A percentile compares a stretch with the other conserved stretches of the same genome.
Conservation (phyloP, 2,113 vertebrate genomes). For the Cheirogaleus medius region DNA sequence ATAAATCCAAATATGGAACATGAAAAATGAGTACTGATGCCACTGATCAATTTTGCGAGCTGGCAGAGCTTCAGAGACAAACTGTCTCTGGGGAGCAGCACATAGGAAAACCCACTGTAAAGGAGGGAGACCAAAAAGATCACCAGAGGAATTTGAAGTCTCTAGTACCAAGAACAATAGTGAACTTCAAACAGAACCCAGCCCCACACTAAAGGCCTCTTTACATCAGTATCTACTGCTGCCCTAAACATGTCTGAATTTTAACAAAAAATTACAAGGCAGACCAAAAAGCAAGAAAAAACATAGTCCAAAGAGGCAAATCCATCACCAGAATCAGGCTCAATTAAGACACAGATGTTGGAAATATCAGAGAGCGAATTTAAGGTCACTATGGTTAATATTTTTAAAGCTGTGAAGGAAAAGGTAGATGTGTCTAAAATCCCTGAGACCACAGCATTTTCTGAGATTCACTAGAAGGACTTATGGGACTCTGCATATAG, state of each 20-base stretch:
- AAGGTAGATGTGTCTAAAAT: neutral
- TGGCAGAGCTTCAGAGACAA: neutral
- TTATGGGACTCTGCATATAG: neutral
- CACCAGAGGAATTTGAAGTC: neutral
- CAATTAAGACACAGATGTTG: neutral
- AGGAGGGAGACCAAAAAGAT: neutral
- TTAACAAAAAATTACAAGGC: neutral
- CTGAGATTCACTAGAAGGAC: neutral
- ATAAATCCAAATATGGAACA: neutral
- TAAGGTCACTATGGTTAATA: neutral
- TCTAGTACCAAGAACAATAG: neutral
- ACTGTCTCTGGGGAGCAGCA: neutral
- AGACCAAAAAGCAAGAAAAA: neutral
- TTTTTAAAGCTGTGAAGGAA: neutral
- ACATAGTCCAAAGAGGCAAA: neutral
- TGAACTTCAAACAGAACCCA: neutral
- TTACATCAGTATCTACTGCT: neutral
- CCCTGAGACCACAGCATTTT: neutral
- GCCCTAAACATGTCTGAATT: neutral
- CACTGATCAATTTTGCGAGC: neutral
- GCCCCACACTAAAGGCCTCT: neutral
- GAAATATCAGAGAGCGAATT: neutral
- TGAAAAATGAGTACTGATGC: neutral
- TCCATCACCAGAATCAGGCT: neutral
- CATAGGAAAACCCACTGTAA: neutral